Evolutionary conservation across 1,140 invertebrate species (phyloP), one percentile per base, ranked within the genome.

Genomic region (Vollenhovia emeryi): DNA sequence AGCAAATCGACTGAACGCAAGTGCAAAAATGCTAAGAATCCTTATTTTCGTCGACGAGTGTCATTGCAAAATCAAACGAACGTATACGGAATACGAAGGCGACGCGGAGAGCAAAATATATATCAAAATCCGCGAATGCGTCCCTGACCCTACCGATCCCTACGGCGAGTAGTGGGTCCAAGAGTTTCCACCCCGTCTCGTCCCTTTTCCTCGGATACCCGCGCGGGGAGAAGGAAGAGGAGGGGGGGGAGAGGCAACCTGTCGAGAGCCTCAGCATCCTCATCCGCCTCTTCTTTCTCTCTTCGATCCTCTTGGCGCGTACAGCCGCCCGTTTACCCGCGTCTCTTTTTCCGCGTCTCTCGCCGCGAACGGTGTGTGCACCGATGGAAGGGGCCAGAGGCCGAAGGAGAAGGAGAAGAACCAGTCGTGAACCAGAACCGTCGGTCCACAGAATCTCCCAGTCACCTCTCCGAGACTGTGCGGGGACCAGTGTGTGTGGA

Each of bases 381-480:
- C 62, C 82, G 60, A 66, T 89, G 89, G 89, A 85, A 89, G 88
- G 88, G 89, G 88, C 88, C 87, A 85, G 74, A 89, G 87, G 79
- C 87, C 78, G 89, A 89, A 87, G 88, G 89, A 86, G 89, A 86
- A 90, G 89, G 89, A 90, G 89, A 90, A 90, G 89, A 90, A 90
- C 89, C 89, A 90, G 89, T 90, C 86, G 88, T 90, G 89, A 90
- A 90, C 89, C 89, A 90, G 89, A 90, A 90, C 89, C 86, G 88
- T 87, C 89, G 89, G 85, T 90, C 89, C 89, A 87, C 89, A 86
- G 88, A 89, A 89, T 90, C 89, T 90, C 89, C 88, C 88, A 90
- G 89, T 90, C 86, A 90, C 89, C 88, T 90, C 89, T 87, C 64
- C 86, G 89, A 90, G 88, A 59, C 83, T 90, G 88, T 69, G 78